These are phyloP conservation scores for Drosophila merina DNA, from an alignment of 2,888 invertebrate species.

Conservation along the genomic window DNA sequence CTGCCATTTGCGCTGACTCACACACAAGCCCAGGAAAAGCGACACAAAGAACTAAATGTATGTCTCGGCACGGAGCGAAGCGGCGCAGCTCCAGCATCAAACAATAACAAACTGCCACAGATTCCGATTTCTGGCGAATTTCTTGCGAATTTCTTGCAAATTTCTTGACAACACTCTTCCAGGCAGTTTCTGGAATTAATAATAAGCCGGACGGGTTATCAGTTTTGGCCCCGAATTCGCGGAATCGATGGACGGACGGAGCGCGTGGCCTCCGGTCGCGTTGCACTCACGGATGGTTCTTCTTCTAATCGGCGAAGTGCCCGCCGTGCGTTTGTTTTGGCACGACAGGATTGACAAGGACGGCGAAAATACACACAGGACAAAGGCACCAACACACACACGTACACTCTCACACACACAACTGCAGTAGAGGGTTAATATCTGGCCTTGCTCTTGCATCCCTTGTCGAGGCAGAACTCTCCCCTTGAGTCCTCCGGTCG, in stretches of 20 bases:
- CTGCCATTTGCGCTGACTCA: slow-evolving; percentile 70
- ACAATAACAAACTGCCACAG: slow-evolving; percentile 59
- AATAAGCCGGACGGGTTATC: slow-evolving; percentile 38
- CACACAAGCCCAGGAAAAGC: slow-evolving; percentile 37
- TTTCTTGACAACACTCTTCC: neutral
- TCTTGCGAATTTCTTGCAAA: slow-evolving; percentile 2
- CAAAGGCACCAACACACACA: slow-evolving; percentile 47
- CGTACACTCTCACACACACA: slow-evolving; percentile 33
- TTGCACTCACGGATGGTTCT: slow-evolving; percentile 78
- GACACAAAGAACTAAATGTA: slow-evolving; percentile 53
- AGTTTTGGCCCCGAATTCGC: slow-evolving; percentile 21
- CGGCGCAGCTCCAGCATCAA: slow-evolving; percentile 42
- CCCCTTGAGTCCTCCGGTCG: slow-evolving; percentile 61
- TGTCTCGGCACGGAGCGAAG: slow-evolving; percentile 30
- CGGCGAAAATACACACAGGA: slow-evolving; percentile 64
- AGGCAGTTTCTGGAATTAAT: neutral
- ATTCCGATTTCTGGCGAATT: slow-evolving; percentile 9
- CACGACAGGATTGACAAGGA: slow-evolving; percentile 74
- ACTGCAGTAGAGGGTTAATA: slow-evolving; percentile 66
- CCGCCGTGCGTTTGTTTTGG: slow-evolving; percentile 81
- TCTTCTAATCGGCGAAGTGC: slow-evolving; percentile 82
- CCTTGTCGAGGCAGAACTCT: slow-evolving; percentile 61
- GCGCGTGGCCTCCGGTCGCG: slow-evolving; percentile 62
- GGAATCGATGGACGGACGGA: slow-evolving; percentile 24
- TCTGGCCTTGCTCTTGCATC: slow-evolving; percentile 76